Evolutionary conservation across 2,888 invertebrate species (phyloP).

Genomic region (Hedychridium roseum): DNA sequence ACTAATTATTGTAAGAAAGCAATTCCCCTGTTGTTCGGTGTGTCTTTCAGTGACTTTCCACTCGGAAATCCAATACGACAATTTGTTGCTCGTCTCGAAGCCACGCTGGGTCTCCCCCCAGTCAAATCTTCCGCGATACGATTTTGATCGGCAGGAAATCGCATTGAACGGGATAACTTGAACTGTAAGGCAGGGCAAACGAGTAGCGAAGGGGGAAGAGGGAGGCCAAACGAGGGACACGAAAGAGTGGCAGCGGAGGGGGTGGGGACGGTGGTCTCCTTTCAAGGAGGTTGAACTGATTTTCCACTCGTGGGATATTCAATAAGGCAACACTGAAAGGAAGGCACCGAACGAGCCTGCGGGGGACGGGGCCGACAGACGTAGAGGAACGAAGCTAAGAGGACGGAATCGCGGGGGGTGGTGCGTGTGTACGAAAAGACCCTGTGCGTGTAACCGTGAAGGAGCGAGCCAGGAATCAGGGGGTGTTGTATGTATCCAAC

Average conservation of each 20-base stretch:
- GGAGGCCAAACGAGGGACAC: constrained; percentile 29
- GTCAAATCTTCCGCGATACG: constrained; percentile 39
- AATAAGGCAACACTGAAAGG: constrained; percentile 60
- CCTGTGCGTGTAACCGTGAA: constrained; percentile 26
- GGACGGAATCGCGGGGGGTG: constrained; percentile 13
- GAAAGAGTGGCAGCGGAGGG: no score
- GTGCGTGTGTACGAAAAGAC: constrained; percentile 41
- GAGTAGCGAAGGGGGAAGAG: constrained; percentile 25
- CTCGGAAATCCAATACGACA: constrained; percentile 27
- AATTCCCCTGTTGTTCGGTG: no score
- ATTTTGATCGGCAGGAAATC: constrained; percentile 57
- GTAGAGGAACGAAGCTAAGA: constrained; percentile 11
- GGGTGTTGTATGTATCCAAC: constrained; percentile 32
- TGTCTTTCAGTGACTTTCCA: constrained; percentile 9
- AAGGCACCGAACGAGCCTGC: constrained; percentile 48
- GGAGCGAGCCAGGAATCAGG: constrained; percentile 38
- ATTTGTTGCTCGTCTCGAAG: constrained; percentile 34
- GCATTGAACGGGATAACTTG: constrained; percentile 55
- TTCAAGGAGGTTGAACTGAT: constrained; percentile 55
- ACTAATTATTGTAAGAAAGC: no score
- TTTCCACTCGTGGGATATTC: constrained; percentile 61
- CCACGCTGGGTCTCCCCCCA: constrained; percentile 4
- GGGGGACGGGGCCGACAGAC: constrained; percentile 23
- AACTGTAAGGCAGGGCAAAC: constrained; percentile 28
- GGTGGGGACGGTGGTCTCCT: constrained; percentile 43